These are phyloP conservation scores for Anser cygnoides DNA, from an alignment of 2,113 vertebrate genomes.

Conservation along the genomic window DNA sequence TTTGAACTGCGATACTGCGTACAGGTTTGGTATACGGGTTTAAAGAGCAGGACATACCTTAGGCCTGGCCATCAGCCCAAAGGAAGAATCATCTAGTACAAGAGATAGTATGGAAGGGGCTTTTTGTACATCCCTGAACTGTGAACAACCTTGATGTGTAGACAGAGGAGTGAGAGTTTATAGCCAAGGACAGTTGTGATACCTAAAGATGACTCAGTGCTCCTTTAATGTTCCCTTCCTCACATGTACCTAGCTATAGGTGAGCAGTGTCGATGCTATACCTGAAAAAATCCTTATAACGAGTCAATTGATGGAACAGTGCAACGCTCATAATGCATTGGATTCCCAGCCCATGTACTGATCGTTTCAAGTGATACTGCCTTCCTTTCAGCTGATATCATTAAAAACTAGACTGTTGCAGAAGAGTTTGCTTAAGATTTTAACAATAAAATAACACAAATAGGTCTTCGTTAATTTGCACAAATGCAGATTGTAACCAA, in stretches of 20 bases:
- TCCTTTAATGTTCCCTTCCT: neutral
- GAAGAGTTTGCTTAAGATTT: conserved; percentile 13
- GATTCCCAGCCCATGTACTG: neutral
- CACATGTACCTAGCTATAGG: neutral
- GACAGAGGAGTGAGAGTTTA: neutral
- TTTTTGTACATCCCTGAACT: neutral
- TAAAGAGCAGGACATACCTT: neutral
- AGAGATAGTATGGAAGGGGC: neutral
- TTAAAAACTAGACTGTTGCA: neutral
- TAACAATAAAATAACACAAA: conserved; percentile 9
- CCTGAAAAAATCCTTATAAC: neutral
- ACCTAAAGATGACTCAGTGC: neutral
- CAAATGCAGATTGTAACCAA: neutral
- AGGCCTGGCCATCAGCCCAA: neutral
- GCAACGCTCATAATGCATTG: neutral
- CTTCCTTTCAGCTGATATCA: conserved; percentile 4
- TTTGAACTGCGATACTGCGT: neutral
- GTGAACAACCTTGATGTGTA: neutral
- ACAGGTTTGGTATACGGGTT: neutral
- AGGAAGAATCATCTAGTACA: neutral
- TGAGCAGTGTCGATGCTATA: neutral
- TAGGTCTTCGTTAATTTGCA: conserved; percentile 36
- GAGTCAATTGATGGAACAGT: neutral
- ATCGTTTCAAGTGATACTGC: neutral
- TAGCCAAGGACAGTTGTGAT: neutral